A percentile compares a stretch with the other conserved stretches of the same genome.
Conservation (phyloP, 1,140 invertebrate species). For the Meloidogyne hapla region DNA sequence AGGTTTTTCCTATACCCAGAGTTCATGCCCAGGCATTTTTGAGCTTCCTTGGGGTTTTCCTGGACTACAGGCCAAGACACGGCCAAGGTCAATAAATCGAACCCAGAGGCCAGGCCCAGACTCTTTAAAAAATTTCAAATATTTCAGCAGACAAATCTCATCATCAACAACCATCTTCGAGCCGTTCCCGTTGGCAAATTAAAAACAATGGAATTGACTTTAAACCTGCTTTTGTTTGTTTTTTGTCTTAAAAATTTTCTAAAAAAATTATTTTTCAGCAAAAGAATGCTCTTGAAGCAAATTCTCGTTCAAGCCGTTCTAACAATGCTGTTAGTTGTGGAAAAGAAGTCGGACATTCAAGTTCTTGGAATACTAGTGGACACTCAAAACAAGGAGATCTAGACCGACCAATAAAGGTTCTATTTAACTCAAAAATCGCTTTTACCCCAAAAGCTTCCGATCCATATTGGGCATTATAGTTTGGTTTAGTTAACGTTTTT, state of each 20-base stretch:
- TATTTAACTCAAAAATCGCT: no score
- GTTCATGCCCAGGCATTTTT: no score
- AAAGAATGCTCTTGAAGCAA: conserved; percentile 23
- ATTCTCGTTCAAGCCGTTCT: conserved; percentile 14
- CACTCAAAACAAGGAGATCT: conserved; percentile 11
- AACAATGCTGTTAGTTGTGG: not conserved
- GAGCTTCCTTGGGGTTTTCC: no score
- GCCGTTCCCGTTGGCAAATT: conserved; percentile 5
- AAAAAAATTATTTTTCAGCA: conserved; percentile 2
- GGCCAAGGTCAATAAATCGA: no score
- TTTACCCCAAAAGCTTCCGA: no score
- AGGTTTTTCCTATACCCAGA: no score
- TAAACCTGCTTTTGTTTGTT: conserved; percentile 20
- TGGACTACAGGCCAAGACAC: no score
- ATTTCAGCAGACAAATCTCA: conserved; percentile 22
- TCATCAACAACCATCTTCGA: conserved; percentile 1
- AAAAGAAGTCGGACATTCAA: not conserved
- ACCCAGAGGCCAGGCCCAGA: no score
- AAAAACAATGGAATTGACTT: conserved; percentile 27
- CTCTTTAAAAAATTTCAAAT: not conserved
- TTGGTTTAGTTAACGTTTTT: no score
- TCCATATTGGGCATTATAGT: no score
- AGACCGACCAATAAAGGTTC: no score
- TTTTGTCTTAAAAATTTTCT: not conserved
- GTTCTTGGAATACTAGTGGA: conserved; percentile 12